Percentiles rank a stretch among this genome's conserved stretches.
Conservation (phyloP, 1,140 invertebrate genomes). For the Macrotrachela quadricornifera region DNA sequence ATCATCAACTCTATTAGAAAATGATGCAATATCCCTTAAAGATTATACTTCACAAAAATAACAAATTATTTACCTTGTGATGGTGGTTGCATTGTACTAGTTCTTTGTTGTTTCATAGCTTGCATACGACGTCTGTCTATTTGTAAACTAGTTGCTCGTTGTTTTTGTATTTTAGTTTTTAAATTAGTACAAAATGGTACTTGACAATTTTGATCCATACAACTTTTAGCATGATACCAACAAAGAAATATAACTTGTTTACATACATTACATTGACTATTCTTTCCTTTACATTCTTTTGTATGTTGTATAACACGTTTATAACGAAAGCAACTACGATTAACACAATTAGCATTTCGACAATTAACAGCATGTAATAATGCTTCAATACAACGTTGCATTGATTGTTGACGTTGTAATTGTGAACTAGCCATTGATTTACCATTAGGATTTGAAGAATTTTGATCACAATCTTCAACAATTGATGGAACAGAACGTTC, state of each 20-base stretch:
- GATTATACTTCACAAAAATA: not conserved
- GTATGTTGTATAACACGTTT: slow-evolving; percentile 7
- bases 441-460: not conserved
- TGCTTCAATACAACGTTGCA: slow-evolving; percentile 2
- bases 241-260: slow-evolving; percentile 1
- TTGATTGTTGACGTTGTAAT: not conserved
- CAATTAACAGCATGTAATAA: slow-evolving; percentile 7
- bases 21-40: not conserved
- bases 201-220: slow-evolving; percentile 2
- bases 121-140: slow-evolving; percentile 5
- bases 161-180: slow-evolving; percentile 2
- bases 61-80: not conserved
- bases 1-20: not conserved
- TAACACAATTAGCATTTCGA: slow-evolving; percentile 7
- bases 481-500: not conserved
- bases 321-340: not conserved
- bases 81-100: not conserved
- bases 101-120: slow-evolving; percentile 5
- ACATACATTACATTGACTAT: slow-evolving; percentile 6
- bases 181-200: slow-evolving; percentile 3
- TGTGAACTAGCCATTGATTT: not conserved
- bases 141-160: not conserved
- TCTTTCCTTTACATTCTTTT: slow-evolving; percentile 1
- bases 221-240: slow-evolving; percentile 3
- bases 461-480: not conserved